These are phyloP conservation scores for Aspidiotus destructor DNA, from an alignment of 2,888 invertebrate species.

Conservation along the genomic window DNA sequence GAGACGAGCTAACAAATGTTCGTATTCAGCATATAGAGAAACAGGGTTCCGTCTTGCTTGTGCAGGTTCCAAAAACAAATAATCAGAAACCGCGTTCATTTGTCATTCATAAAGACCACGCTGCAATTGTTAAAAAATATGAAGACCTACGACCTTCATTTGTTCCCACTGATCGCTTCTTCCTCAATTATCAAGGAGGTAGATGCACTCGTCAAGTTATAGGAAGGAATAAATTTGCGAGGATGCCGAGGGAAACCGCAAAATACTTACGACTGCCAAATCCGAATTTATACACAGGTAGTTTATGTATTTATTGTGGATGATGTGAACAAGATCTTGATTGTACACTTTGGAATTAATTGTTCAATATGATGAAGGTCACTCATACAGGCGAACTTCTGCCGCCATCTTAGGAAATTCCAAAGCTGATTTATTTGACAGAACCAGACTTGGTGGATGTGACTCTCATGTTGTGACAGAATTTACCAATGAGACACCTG, in stretches of 20 bases:
- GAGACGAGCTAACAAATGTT: not conserved
- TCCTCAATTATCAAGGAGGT: not conserved
- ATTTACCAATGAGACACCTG: too few species aligned
- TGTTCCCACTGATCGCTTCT: not conserved
- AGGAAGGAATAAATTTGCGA: not conserved
- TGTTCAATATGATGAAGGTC: not conserved
- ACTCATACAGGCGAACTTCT: not conserved
- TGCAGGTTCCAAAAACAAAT: not conserved
- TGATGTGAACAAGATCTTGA: not conserved
- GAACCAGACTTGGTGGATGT: too few species aligned
- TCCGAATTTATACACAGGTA: not conserved
- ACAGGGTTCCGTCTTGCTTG: not conserved
- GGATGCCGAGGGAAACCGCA: not conserved
- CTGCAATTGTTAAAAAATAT: not conserved
- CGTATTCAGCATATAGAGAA: not conserved
- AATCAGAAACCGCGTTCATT: not conserved
- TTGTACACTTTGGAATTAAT: not conserved
- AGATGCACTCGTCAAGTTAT: not conserved
- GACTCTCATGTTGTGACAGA: too few species aligned
- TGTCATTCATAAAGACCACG: not conserved
- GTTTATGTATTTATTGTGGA: not conserved
- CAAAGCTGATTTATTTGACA: not conserved
- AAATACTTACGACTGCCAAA: not conserved
- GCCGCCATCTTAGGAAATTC: not conserved
- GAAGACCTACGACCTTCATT: not conserved